These are phyloP conservation scores for Tapirus terrestris DNA, from an alignment of 2,113 vertebrate genomes.

Conservation along the genomic window DNA sequence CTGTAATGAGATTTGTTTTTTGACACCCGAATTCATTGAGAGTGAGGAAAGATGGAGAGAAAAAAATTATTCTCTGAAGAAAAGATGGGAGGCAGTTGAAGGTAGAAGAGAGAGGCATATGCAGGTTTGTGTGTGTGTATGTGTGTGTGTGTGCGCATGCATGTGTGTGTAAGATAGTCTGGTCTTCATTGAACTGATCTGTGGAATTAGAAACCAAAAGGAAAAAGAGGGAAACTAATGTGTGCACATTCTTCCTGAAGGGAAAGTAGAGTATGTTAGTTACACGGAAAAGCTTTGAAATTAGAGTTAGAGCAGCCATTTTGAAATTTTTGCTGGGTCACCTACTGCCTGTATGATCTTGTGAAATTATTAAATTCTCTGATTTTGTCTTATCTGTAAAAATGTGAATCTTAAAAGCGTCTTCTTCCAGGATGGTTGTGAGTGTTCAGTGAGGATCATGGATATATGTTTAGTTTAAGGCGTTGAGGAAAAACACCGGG, in stretches of 20 bases:
- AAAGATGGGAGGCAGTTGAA: neutral
- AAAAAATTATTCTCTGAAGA: neutral
- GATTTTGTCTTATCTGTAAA: neutral
- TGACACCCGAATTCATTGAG: neutral
- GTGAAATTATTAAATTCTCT: neutral
- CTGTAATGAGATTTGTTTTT: neutral
- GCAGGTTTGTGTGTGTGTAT: no score
- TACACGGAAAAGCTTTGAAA: neutral
- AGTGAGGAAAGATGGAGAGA: neutral
- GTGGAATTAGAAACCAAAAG: neutral
- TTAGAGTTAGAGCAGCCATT: neutral
- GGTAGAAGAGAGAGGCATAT: neutral
- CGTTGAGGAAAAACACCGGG: neutral
- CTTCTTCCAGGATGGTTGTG: neutral
- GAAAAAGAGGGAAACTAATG: neutral
- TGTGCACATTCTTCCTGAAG: neutral
- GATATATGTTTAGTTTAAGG: neutral
- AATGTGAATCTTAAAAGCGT: neutral
- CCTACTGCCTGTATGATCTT: neutral
- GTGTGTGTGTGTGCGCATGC: neutral
- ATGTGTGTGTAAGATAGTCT: neutral
- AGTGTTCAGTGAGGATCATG: neutral
- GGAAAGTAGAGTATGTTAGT: neutral
- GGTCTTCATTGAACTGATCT: neutral
- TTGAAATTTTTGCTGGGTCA: neutral